Percentiles rank a stretch among this genome's conserved stretches.
Conservation (phyloP, 2,888 invertebrate genomes). For the Halocaridina rubra region DNA sequence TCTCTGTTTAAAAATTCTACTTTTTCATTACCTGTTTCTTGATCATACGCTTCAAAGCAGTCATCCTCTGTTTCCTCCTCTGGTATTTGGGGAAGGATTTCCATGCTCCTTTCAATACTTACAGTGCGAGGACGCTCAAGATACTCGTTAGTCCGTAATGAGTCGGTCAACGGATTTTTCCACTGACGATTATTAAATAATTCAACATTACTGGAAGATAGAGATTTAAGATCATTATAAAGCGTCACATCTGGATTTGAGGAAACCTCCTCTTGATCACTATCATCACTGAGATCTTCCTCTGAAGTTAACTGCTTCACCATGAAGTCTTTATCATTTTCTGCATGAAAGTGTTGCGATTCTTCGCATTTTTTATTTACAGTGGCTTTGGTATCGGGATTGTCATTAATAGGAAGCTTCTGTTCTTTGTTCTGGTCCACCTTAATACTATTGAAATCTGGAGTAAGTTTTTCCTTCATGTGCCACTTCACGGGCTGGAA, state of each 20-base stretch:
- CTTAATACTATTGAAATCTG: background rate
- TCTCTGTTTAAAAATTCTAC: slow-evolving; percentile 27
- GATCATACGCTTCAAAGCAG: slow-evolving; percentile 25
- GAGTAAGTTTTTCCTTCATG: slow-evolving; percentile 1
- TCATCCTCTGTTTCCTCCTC: slow-evolving; percentile 32
- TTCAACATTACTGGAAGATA: background rate
- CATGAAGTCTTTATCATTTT: slow-evolving; percentile 16
- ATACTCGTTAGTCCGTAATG: slow-evolving; percentile 25
- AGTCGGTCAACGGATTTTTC: slow-evolving; percentile 33
- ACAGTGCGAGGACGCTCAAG: slow-evolving; percentile 20
- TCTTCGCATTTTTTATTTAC: slow-evolving; percentile 5
- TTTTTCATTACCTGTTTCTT: slow-evolving; percentile 28
- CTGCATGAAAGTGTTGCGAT: background rate
- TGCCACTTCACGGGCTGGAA: slow-evolving; percentile 43
- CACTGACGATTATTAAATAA: slow-evolving; percentile 14
- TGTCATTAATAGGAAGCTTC: slow-evolving; percentile 7
- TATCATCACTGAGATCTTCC: slow-evolving; percentile 29
- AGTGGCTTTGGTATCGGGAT: background rate
- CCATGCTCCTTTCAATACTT: slow-evolving; percentile 33
- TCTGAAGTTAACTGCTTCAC: slow-evolving; percentile 23
- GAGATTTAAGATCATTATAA: background rate
- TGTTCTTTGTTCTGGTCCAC: background rate
- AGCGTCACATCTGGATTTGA: background rate
- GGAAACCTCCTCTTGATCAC: slow-evolving; percentile 22
- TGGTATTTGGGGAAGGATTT: slow-evolving; percentile 22